Base-by-base conservation (phyloP, 2,797 vertebrate species). In the Spizella passerina region DNA sequence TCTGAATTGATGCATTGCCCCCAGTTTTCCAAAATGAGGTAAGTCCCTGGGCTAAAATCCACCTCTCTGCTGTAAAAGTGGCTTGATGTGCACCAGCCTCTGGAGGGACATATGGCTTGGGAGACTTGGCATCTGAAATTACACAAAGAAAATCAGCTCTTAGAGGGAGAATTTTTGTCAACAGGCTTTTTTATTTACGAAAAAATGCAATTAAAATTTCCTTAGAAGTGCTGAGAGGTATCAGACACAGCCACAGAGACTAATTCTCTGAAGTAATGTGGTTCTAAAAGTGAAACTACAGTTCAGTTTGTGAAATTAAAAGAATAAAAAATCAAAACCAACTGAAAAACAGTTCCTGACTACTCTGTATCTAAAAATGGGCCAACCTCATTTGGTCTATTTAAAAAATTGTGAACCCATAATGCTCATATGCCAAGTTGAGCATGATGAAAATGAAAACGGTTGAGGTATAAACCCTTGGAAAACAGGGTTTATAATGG, bases 401-500 rank as follows among this genome's bases (percentile, higher is more conserved):
- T 98, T 97, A 96, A 98, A 98, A 98, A 96, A 96, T 65, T 88
- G 84, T 96, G 88, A 96, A 93, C 97, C 96, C 96, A 84, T 96
- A 96, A 76, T 60, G 65, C 65, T 97, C 90, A 17, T 61, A 68
- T 94, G 96, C 95, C 96, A 97, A 97, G 96, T 90, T 94, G 90
- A 95, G 89, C 86, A 90, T 80, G 94, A 95, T 96, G 86, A 82
- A 97, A 97, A 97, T 92, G 92, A 96, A 97, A 97, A 96, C 56
- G 90, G 96, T 92, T 97, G 96, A 98, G 97, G 95, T 96, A 97
- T 92, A 97, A 98, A 96, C 95, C 95, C 95, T 98, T 96, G 89
- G 95, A 97, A 98, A 97, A 98, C 97, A 98, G 93, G 91, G 97
- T 97, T 98, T 98, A 97, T 97, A 98, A 98, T 98, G 97, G 97